Percentiles rank a stretch among this genome's conserved stretches.
These are phyloP conservation scores for Paramormyrops kingsleyae DNA, from an alignment of 2,113 vertebrate species.

Conservation along the genomic window DNA sequence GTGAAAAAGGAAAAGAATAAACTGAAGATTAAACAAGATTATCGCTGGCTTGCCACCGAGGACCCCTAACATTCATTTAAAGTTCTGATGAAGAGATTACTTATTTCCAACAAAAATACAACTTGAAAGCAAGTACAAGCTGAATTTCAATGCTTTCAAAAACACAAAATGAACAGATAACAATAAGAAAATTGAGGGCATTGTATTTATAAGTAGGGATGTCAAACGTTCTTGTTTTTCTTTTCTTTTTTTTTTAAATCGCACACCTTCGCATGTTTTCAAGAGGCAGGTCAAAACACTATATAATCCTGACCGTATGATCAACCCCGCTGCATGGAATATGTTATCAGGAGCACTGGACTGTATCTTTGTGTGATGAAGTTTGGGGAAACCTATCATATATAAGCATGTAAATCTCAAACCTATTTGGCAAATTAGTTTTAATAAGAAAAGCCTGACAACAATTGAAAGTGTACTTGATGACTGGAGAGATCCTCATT, in stretches of 20 bases:
- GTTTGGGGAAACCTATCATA: background rate
- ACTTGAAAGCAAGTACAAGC: background rate
- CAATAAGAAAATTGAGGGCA: too few species aligned
- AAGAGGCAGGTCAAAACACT: background rate
- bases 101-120: background rate
- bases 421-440: background rate
- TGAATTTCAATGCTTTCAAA: background rate
- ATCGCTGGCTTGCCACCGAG: background rate
- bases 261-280: background rate
- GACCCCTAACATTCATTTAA: background rate
- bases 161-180: background rate
- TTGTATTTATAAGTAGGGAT: too few species aligned
- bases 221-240: too few species aligned
- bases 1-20: background rate
- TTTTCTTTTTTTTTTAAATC: background rate
- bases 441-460: too few species aligned
- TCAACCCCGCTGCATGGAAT: too few species aligned
- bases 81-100: background rate
- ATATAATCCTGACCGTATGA: background rate
- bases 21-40: background rate
- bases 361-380: background rate
- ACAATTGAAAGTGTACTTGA: too few species aligned
- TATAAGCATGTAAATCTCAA: background rate
- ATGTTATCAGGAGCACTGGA: background rate
- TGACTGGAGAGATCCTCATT: background rate